Percentiles rank a stretch among this genome's conserved stretches.
Evolutionary conservation across 2,888 invertebrate species (phyloP).

Genomic region (Lapara coniferarum): DNA sequence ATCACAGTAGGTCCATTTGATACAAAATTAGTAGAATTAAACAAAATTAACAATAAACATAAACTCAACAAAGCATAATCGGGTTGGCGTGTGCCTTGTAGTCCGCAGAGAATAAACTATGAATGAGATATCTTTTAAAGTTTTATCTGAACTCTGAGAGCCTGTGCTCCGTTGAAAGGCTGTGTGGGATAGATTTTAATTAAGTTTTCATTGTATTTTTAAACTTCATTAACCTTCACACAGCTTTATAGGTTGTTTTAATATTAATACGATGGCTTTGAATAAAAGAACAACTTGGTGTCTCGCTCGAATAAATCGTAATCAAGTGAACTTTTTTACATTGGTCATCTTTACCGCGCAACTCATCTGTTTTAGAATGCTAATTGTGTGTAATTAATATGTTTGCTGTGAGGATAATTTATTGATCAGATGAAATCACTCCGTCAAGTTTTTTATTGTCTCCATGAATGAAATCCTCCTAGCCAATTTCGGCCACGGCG

Average conservation of each 20-base stretch:
- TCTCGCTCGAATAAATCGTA: background rate
- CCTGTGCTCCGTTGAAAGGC: background rate
- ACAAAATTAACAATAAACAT: slow-evolving; percentile 6
- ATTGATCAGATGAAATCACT: too few species aligned
- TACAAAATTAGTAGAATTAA: background rate
- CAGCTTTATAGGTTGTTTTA: background rate
- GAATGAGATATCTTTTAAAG: slow-evolving; percentile 15
- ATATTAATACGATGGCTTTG: background rate
- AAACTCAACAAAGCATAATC: slow-evolving; percentile 17
- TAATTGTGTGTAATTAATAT: too few species aligned
- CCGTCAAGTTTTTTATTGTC: too few species aligned
- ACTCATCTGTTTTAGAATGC: too few species aligned
- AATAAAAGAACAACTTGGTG: background rate
- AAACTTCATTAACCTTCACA: slow-evolving; percentile 1
- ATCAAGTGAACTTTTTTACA: background rate
- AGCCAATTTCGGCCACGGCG: too few species aligned
- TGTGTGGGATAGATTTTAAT: slow-evolving; percentile 6
- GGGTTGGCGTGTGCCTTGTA: slow-evolving; percentile 14
- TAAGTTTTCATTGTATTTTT: slow-evolving; percentile 21
- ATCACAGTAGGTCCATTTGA: too few species aligned
- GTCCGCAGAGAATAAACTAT: slow-evolving; percentile 18
- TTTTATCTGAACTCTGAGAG: slow-evolving; percentile 14
- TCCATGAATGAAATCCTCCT: too few species aligned
- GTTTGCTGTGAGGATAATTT: too few species aligned
- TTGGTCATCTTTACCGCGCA: too few species aligned